Base-by-base conservation (phyloP, 1,140 invertebrate species). In the Pseudomyrmex gracilis region DNA sequence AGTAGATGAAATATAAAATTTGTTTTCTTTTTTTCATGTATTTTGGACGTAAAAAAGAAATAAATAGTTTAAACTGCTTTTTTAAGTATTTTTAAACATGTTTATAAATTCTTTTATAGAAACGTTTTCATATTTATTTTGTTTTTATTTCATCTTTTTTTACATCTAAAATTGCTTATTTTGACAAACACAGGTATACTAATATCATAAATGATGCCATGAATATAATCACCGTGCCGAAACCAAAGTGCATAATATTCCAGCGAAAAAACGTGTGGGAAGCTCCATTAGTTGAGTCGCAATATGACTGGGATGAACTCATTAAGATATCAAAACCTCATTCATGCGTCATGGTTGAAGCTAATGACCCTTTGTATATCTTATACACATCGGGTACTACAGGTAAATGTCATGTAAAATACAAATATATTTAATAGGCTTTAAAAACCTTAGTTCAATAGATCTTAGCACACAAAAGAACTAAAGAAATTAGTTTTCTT, bases 371-470 rank as follows among this genome's bases (percentile, higher is more conserved):
- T 0, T 93, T 99, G 3, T 99, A 99, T 89, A 97, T 99, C 82
- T 94, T 99, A 0, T 99, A 99, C 91, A 99, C 98, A 1, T 99
- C 98, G 3, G 98, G 98, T 71, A 98, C 98, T 13, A 98, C 98
- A 83, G 97, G 97, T 95, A 91, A 90, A 57, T 17, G 3, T 67
- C n/a, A 51, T 67, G 22, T 47, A 47, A 3, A 3, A 17, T 24
- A 13, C 7, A 49, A 43, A 60, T 20, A 20, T 58, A 58, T 20
- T 8, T 17, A 57, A 57, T 57, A 20, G 7, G 22, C 12, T 49
- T 9, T 12, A 34, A 34, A 34, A 34, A 34, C 4, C 34, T 34
- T n/a, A n/a, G n/a, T n/a, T 34, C 5, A 34, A 34, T 7, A 34
- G 34, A 34, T 34, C 34, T 34, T 34, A 5, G 5, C 34, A 34